A percentile compares a stretch with the other conserved stretches of the same genome.
Evolutionary conservation across 2,113 vertebrate genomes (phyloP).

Genomic region (Cottus gobio): DNA sequence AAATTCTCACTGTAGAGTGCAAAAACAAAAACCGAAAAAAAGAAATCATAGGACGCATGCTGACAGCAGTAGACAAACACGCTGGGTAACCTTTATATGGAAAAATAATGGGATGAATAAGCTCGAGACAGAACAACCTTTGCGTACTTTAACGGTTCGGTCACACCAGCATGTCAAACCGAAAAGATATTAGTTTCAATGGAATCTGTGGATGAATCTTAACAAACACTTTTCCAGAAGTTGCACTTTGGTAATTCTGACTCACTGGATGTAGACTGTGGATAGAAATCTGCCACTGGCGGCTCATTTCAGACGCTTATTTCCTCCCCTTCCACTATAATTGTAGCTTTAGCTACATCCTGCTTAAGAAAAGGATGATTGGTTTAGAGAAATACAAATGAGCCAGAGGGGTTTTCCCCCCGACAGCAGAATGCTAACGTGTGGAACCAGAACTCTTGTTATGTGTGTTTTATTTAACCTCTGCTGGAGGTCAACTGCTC

Average conservation of each 20-base stretch:
- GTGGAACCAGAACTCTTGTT: neutral
- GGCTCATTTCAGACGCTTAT: neutral
- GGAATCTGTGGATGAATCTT: neutral
- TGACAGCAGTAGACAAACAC: conserved; percentile 69
- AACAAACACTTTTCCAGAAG: neutral
- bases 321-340: neutral
- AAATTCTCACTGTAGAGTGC: conserved; percentile 58
- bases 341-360: neutral
- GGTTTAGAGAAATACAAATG: neutral
- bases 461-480: neutral
- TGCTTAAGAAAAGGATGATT: neutral
- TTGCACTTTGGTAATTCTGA: neutral
- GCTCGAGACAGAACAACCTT: neutral
- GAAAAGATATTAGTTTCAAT: neutral
- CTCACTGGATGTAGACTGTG: neutral
- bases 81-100: conserved; percentile 40
- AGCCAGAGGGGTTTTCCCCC: neutral
- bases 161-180: conserved; percentile 25
- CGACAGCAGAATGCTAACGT: neutral
- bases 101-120: conserved; percentile 11
- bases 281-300: neutral
- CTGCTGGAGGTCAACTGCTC: neutral
- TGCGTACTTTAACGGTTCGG: neutral
- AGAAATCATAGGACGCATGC: conserved; percentile 73
- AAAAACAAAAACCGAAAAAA: conserved; percentile 27